A percentile compares a stretch with the other conserved stretches of the same genome.
Conservation (phyloP, 2,888 invertebrate genomes). For the Agrotis segetum region DNA sequence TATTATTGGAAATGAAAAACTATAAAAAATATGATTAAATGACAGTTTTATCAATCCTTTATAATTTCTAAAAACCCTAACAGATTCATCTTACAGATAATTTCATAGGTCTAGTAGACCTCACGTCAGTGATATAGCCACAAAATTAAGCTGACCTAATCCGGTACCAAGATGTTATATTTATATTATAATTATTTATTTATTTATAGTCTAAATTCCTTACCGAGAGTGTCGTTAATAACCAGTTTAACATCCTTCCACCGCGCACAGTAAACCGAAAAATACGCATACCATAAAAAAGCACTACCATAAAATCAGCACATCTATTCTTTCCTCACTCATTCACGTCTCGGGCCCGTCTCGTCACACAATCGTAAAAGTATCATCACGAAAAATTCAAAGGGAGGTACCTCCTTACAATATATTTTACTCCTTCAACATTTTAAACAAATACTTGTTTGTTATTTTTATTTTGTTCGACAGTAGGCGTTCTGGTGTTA, state of each 20-base stretch:
- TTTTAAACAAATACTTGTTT: conserved; percentile 78
- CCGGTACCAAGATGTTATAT: background rate
- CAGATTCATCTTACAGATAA: too few relatives aligned
- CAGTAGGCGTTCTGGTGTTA: conserved; percentile 44
- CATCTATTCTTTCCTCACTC: conserved; percentile 68
- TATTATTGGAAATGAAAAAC: too few relatives aligned
- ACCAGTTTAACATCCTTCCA: conserved; percentile 2
- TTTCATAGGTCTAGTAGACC: background rate
- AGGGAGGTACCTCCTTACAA: conserved; percentile 63
- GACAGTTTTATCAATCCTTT: too few relatives aligned
- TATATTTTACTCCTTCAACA: conserved; percentile 71
- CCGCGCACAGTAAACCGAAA: conserved; percentile 8
- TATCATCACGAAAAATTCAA: conserved; percentile 71
- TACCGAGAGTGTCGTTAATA: background rate
- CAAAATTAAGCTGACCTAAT: background rate
- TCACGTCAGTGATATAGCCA: background rate
- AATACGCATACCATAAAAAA: background rate
- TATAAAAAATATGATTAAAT: too few relatives aligned
- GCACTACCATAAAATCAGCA: conserved; percentile 64
- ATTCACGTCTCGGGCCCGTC: conserved; percentile 54
- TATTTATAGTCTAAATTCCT: background rate
- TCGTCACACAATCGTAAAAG: conserved; percentile 72
- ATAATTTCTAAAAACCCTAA: too few relatives aligned
- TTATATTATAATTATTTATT: background rate
- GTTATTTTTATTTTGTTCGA: conserved; percentile 49